Conservation (phyloP, 92 coral and sea anemone genomes). For the Porites lobata region DNA sequence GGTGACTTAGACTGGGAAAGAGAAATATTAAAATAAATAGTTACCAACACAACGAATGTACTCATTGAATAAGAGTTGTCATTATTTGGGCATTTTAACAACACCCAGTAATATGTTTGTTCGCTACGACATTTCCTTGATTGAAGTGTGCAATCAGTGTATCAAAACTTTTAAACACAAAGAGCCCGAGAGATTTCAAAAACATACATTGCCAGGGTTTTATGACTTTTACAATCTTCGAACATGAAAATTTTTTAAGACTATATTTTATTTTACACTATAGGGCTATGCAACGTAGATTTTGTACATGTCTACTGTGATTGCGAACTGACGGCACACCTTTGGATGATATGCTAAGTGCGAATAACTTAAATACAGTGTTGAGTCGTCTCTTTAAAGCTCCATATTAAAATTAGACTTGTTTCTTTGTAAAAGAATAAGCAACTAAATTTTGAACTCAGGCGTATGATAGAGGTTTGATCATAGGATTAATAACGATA, state of each 20-base stretch:
- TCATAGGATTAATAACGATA: not conserved
- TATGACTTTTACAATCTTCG: no score
- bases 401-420: not conserved
- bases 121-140: not conserved
- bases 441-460: not conserved
- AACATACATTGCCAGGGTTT: no score
- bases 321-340: not conserved
- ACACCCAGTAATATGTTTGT: not conserved
- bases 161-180: constrained; percentile 2
- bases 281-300: no score
- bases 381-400: not conserved
- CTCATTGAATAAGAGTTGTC: no score
- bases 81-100: no score
- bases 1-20: not conserved
- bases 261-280: no score
- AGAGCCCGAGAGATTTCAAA: no score
- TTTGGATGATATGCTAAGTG: not conserved
- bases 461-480: not conserved
- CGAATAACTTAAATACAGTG: no score
- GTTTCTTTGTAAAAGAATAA: not conserved
- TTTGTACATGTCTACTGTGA: not conserved
- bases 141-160: not conserved
- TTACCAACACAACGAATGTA: not conserved
- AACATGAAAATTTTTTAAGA: no score
- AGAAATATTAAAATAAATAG: not conserved